These are phyloP conservation scores for Plutella xylostella DNA, from an alignment of 2,888 invertebrate genomes.

Conservation along the genomic window DNA sequence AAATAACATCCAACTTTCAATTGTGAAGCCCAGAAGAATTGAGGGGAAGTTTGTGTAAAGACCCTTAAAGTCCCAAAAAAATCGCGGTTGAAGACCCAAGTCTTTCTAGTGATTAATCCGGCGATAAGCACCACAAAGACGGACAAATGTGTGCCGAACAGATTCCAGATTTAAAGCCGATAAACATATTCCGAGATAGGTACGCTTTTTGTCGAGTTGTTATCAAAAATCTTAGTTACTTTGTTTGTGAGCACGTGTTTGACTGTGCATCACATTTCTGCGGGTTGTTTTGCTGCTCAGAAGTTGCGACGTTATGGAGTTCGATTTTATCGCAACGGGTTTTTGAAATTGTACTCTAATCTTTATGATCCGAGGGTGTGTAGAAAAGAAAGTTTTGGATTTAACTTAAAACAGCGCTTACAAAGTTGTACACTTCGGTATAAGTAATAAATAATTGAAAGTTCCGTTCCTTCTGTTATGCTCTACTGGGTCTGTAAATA, in stretches of 20 bases:
- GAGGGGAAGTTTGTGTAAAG: constrained; percentile 37
- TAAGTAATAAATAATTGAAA: too few species aligned
- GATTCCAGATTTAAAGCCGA: constrained; percentile 61
- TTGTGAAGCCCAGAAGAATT: background rate
- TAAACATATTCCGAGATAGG: constrained; percentile 55
- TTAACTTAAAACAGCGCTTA: too few species aligned
- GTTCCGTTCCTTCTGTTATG: too few species aligned
- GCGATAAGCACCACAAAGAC: constrained; percentile 55
- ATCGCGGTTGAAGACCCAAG: constrained; percentile 40
- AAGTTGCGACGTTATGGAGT: background rate
- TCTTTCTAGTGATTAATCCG: constrained; percentile 52
- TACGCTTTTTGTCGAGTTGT: constrained; percentile 25
- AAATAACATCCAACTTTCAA: constrained; percentile 4
- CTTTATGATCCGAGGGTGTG: too few species aligned
- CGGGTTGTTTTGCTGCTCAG: constrained; percentile 17
- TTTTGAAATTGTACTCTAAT: background rate
- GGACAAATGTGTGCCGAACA: constrained; percentile 61
- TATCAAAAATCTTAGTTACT: constrained; percentile 40
- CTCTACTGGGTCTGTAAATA: too few species aligned
- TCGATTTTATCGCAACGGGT: constrained; percentile 1
- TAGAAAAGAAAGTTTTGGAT: too few species aligned
- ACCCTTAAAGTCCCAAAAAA: constrained; percentile 26
- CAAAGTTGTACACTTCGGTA: too few species aligned
- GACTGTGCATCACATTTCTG: constrained; percentile 47
- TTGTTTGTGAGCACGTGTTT: constrained; percentile 53